Evolutionary conservation across 2,888 invertebrate species (phyloP).

Genomic region (Caprella mutica): DNA sequence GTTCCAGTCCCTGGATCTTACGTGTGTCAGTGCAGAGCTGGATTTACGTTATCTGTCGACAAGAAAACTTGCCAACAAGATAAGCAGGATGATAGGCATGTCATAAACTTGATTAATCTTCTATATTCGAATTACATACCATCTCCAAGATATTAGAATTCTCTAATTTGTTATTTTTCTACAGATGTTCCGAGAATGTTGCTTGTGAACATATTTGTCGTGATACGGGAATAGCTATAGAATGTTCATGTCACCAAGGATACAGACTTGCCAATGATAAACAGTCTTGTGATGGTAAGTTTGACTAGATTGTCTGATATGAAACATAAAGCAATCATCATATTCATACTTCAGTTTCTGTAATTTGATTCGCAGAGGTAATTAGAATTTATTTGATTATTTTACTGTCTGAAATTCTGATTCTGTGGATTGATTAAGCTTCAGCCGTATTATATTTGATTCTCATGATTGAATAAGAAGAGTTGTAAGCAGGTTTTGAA

Average conservation of each 20-base stretch:
- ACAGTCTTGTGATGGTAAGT: constrained; percentile 51
- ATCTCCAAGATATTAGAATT: not conserved
- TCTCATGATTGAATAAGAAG: too few species aligned
- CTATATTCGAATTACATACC: not conserved
- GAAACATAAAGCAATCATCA: too few species aligned
- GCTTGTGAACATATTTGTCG: constrained; percentile 63
- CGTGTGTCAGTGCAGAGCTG: constrained; percentile 57
- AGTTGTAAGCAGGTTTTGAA: too few species aligned
- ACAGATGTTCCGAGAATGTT: constrained; percentile 43
- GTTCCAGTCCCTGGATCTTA: constrained; percentile 60
- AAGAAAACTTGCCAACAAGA: constrained; percentile 54
- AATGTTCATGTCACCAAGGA: constrained; percentile 60
- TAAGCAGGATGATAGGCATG: constrained; percentile 17
- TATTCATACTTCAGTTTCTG: too few species aligned
- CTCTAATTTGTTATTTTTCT: not conserved
- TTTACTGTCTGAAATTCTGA: too few species aligned
- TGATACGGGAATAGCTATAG: constrained; percentile 55
- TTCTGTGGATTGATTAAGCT: too few species aligned
- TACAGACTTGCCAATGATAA: constrained; percentile 55
- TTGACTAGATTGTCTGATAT: too few species aligned
- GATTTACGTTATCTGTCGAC: constrained; percentile 57
- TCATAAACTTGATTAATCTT: not conserved
- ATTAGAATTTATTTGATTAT: too few species aligned
- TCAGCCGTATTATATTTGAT: too few species aligned
- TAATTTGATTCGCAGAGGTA: too few species aligned